Base-by-base conservation (phyloP, 2,113 vertebrate species). In the Piaya cayana region DNA sequence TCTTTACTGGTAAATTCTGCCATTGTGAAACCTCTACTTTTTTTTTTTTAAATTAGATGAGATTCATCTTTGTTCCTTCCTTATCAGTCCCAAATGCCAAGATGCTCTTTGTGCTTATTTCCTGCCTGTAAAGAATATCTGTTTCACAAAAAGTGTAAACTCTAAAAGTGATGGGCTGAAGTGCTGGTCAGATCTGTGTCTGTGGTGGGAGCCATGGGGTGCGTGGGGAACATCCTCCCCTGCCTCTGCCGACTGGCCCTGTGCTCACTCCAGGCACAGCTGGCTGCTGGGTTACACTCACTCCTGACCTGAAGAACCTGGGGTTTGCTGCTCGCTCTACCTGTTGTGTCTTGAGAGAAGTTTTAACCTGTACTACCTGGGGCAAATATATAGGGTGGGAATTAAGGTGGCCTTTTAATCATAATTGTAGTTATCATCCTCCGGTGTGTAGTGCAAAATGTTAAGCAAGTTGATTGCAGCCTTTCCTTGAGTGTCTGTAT, bases 141-240 rank as follows among this genome's bases (percentile, higher is more conserved):
- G 60, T 52, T 64, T 84, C 27, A 63, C 64, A 59, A 93, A 1
- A 58, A 34, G 32, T 37, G 75, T 11, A 32, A 5, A 10, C 52
- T 82, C 56, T 15, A 1, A 64, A 77, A 37, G 15, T 59, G 5
- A 2, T 16, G 64, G 13, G 1, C n/a, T 42, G 43, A 45, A 42
- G 14, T 37, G 45, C 52, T 87, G 39, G 6, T 58, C 0, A 1
- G 37, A 5, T 21, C 17, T n/a, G 0, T 55, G n/a, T 22, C 25
- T 34, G 72, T n/a, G 39, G 9, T 3, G 2, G 29, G 62, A 72
- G 36, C 67, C 50, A 12, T n/a, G 19, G 27, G 2, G 36, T 26
- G 52, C 26, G 8, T 3, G n/a, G 9, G 60, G 62, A 11, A 52
- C 15, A 39, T 22, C 20, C 0, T 0, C 1, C 0, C 43, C 43